Base-by-base conservation (phyloP, 2,113 vertebrate genomes). In the Ophiodon elongatus region DNA sequence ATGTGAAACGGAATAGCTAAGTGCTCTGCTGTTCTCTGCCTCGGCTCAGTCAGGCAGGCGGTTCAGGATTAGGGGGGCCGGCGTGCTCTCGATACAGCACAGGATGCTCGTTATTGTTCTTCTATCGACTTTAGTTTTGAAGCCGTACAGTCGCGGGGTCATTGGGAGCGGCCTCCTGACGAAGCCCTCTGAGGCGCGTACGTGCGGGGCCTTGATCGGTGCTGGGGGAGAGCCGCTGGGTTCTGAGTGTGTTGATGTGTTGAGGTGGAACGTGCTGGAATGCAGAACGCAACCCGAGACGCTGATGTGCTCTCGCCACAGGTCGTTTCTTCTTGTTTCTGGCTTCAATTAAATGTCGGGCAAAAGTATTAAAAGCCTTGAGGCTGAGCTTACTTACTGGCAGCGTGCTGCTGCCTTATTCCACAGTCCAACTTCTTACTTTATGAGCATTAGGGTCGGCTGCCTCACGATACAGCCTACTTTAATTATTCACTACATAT, bases 1-100 rank as follows among this genome's bases (percentile, higher is more conserved):
- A 89, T 82, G 89, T 88, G 83, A 86, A 83, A 75, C 60, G 73
- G 82, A 83, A 88, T 72, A 57, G 76, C 71, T 76, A 52, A 82
- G 82, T 60, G 76, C 77, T 89, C 37, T 69, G 81, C 75, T 82
- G 0, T 29, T 66, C 81, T 88, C 62, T 72, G 71, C 74, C 73
- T 84, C 74, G 29, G 83, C 59, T 76, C 63, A 71, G n/a, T 63
- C 80, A 7, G 59, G 59, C n/a, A n/a, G n/a, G n/a, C n/a, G n/a
- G n/a, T n/a, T n/a, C n/a, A n/a, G 86, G 80, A 92, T 92, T 76
- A 84, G 67, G 50, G 67, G 50, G 65, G 57, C 80, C 35, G 35
- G 4, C 8, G 41, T 43, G 35, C 62, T 62, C 67, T 4, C 14
- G 59, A 73, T 83, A 37, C 73, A 68, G 35, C 59, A 14, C n/a